Evolutionary conservation across 2,797 vertebrate genomes (phyloP).

Genomic region (Mus spretus): DNA sequence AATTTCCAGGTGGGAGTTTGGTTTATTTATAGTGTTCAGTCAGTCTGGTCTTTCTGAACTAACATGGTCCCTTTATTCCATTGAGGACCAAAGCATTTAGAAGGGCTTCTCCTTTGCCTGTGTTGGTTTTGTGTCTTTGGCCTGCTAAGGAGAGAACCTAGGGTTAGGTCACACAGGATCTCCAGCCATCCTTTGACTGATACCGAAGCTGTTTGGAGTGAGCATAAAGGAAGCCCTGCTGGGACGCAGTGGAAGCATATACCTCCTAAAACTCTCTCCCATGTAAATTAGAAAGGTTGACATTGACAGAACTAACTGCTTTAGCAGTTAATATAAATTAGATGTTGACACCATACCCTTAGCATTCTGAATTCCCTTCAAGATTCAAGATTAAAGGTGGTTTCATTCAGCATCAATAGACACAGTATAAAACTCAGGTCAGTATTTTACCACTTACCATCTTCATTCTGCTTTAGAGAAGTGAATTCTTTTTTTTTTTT

Average conservation of each 20-base stretch:
- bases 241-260: background rate
- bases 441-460: background rate
- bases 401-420: background rate
- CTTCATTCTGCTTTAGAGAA: background rate
- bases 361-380: background rate
- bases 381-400: background rate
- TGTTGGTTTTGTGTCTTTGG: background rate
- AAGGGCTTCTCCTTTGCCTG: background rate
- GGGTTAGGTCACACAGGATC: background rate
- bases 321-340: slow-evolving; percentile 4
- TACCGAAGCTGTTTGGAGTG: rapidly evolving
- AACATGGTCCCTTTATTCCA: background rate
- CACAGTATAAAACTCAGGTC: background rate
- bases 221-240: background rate
- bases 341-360: background rate
- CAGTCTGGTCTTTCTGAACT: background rate
- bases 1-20: background rate
- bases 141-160: background rate
- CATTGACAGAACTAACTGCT: background rate
- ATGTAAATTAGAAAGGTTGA: background rate
- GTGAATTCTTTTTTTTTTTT: background rate
- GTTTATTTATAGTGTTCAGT: background rate
- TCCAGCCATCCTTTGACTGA: background rate
- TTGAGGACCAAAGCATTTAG: background rate
- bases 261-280: background rate